Conservation (phyloP, 2,797 vertebrate genomes). For the Myotis findleyi region DNA sequence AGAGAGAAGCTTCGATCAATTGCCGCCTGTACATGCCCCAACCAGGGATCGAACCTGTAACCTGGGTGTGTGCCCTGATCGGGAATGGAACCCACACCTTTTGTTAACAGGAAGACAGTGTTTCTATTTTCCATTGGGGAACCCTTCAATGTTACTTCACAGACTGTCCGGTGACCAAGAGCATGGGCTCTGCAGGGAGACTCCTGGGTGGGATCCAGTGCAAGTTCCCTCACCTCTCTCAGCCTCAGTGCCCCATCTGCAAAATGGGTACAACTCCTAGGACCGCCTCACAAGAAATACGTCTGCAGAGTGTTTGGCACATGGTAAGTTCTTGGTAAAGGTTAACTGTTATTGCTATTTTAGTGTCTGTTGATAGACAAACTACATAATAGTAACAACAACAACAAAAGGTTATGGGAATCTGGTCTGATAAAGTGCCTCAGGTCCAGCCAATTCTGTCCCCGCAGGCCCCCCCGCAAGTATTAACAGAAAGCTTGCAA, state of each 20-base stretch:
- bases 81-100: no score
- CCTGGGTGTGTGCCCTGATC: no score
- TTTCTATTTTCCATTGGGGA: neutral
- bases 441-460: neutral
- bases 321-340: neutral
- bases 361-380: slow-evolving; percentile 47
- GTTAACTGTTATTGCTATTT: neutral
- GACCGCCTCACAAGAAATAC: neutral
- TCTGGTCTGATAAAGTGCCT: slow-evolving; percentile 36
- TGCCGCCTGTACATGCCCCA: neutral
- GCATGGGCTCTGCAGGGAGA: rapidly evolving
- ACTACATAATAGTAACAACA: neutral
- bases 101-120: no score
- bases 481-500: slow-evolving; percentile 46
- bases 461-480: slow-evolving; percentile 21
- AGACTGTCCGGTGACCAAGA: neutral
- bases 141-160: neutral
- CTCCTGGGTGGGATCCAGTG: neutral
- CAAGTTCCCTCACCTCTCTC: neutral
- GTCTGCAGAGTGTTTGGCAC: neutral
- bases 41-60: neutral
- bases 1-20: neutral
- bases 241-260: neutral
- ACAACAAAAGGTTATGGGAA: neutral
- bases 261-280: neutral